A percentile compares a stretch with the other conserved stretches of the same genome.
Conservation (phyloP, 2,797 vertebrate species). For the Ambastaia sidthimunki region DNA sequence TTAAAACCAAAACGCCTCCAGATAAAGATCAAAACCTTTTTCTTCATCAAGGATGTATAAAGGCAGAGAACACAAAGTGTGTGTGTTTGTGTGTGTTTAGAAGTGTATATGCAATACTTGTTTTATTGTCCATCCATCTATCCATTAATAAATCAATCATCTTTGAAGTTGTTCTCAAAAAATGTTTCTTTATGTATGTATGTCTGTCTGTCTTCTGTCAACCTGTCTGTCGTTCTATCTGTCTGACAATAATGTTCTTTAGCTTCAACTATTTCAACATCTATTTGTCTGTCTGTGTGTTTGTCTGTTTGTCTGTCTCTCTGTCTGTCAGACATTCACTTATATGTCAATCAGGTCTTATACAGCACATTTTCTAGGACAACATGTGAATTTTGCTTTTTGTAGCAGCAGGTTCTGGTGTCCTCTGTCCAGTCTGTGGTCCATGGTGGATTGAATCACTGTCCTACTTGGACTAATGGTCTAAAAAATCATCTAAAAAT, state of each 20-base stretch:
- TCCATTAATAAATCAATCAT: too few relatives aligned
- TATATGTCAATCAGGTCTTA: neutral
- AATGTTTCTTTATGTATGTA: too few relatives aligned
- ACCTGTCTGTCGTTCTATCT: neutral
- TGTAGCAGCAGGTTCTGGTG: neutral
- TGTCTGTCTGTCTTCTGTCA: neutral
- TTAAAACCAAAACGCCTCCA: constrained; percentile 42
- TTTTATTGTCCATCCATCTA: neutral
- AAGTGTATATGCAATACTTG: neutral
- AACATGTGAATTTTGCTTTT: constrained; percentile 18
- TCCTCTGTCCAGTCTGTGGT: constrained; percentile 39
- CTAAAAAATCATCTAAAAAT: constrained; percentile 46
- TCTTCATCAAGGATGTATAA: neutral
- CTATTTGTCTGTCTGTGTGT: too few relatives aligned
- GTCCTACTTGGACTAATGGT: constrained; percentile 55
- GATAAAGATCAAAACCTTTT: constrained; percentile 22
- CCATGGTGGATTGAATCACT: constrained; percentile 43
- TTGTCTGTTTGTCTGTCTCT: too few relatives aligned
- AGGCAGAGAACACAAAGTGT: neutral
- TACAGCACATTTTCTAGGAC: constrained; percentile 51
- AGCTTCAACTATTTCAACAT: too few relatives aligned
- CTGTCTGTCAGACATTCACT: too few relatives aligned
- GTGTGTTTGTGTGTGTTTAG: neutral
- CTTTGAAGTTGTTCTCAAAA: too few relatives aligned
- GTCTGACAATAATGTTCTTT: too few relatives aligned